Evolutionary conservation across 1,140 invertebrate genomes (phyloP), one percentile per base, ranked within the genome.

Genomic region (Solenopsis fugax): DNA sequence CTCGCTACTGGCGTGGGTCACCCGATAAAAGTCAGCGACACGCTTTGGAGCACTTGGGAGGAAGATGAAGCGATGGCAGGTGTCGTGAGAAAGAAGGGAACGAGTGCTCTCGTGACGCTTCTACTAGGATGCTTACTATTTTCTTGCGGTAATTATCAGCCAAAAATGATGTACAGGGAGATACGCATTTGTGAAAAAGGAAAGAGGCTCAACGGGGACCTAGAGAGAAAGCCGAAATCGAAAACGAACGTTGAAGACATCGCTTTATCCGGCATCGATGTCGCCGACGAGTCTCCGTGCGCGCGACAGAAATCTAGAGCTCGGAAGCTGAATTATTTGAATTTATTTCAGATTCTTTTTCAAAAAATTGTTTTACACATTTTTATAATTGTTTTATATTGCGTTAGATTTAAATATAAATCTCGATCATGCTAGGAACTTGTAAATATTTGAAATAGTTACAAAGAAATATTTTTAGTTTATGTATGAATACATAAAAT

Each of bases 51-150:
- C 16, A 50, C 60, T 12, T 3, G 6, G 6, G 64, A 78, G 41
- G 37, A 91, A 89, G 34, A 91, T 91, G 90, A 91, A 87, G 90
- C 85, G 87, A 91, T 91, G 89, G 90, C 90, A 86, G 76, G 84
- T 87, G 87, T 90, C 90, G 88, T 85, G 69, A 91, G 41, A 77
- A 82, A 41, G 60, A 82, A 87, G 81, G 76, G 77, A 87, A 71
- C 73, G 50, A 73, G 45, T 58, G 58, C 62, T 62, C 29, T 89
- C 10, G 65, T 75, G 76, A 87, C 69, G 16, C 18, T 90, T 82
- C 16, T 86, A 56, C 16, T 86, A 56, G 65, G 69, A 89, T 91
- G 62, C n/a, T 24, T 91, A 7, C 52, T 91, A 16, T 29, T 89
- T 13, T 50, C 81, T 60, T 52, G 12, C n/a, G 88, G 90, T 91